Evolutionary conservation across 2,888 invertebrate genomes (phyloP).

Genomic region (Erynnis tages): DNA sequence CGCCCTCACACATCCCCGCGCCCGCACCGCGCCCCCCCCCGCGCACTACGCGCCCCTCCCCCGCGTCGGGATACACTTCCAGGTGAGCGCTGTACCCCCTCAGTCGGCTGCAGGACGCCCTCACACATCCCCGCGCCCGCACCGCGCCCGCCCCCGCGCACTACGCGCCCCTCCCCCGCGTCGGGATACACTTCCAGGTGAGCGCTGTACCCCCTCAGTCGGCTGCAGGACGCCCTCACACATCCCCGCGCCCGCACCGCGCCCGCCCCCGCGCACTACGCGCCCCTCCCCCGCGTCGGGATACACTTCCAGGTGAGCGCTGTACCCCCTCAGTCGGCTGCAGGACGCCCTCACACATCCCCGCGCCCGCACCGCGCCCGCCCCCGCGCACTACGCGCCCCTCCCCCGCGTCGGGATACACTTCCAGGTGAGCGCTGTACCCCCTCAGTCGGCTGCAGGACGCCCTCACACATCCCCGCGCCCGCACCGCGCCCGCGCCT

Average conservation of each 20-base stretch:
- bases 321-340: background rate
- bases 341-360: too few relatives aligned
- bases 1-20: too few relatives aligned
- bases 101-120: too few relatives aligned
- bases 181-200: constrained; percentile 76
- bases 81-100: constrained; percentile 43
- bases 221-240: too few relatives aligned
- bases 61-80: constrained; percentile 73
- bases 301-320: constrained; percentile 70
- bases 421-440: constrained; percentile 55
- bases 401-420: constrained; percentile 70
- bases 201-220: background rate
- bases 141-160: constrained; percentile 48
- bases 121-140: too few relatives aligned
- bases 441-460: too few relatives aligned
- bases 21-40: constrained; percentile 52
- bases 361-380: too few relatives aligned
- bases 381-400: constrained; percentile 39
- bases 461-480: too few relatives aligned
- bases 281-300: constrained; percentile 56
- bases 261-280: constrained; percentile 44
- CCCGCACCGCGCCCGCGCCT: too few relatives aligned
- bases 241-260: too few relatives aligned
- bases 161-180: constrained; percentile 45
- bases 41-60: constrained; percentile 40